Conservation (phyloP, 2,888 invertebrate species). For the Diloba caeruleocephala region DNA sequence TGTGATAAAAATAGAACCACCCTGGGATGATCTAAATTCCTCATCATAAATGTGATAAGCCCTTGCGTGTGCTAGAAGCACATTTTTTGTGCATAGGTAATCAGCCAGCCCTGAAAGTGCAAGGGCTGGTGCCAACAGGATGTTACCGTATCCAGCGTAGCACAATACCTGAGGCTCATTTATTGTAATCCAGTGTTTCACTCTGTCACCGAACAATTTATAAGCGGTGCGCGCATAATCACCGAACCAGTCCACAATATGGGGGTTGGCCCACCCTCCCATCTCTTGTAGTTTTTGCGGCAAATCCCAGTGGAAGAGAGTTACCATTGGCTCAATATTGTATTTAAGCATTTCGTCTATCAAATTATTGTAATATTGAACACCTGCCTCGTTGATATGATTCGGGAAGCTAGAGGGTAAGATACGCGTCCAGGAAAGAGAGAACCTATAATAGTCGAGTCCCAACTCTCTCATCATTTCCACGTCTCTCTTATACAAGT, state of each 20-base stretch:
- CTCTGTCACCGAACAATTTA: constrained; percentile 80
- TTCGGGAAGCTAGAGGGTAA: constrained; percentile 88
- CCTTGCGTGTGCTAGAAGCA: constrained; percentile 87
- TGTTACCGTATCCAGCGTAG: constrained; percentile 73
- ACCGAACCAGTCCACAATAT: constrained; percentile 79
- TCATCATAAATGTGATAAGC: constrained; percentile 84
- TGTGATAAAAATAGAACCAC: constrained; percentile 57
- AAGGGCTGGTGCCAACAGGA: constrained; percentile 67
- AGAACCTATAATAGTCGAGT: constrained; percentile 87
- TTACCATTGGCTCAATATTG: constrained; percentile 90
- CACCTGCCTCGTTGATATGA: constrained; percentile 85
- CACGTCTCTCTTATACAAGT: constrained; percentile 84
- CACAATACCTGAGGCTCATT: constrained; percentile 85
- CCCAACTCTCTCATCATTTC: constrained; percentile 80
- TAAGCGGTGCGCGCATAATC: constrained; percentile 80
- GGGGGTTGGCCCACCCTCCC: constrained; percentile 85
- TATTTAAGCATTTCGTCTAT: constrained; percentile 88
- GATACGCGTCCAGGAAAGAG: constrained; percentile 90
- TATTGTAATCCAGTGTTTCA: constrained; percentile 87
- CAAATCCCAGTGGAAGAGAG: constrained; percentile 87
- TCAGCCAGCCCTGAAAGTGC: constrained; percentile 75
- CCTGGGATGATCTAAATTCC: constrained; percentile 72
- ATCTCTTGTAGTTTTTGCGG: constrained; percentile 84
- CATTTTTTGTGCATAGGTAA: constrained; percentile 81
- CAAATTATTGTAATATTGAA: constrained; percentile 74